These are phyloP conservation scores for Cataglyphis hispanica DNA, from an alignment of 1,140 invertebrate genomes.

Conservation along the genomic window DNA sequence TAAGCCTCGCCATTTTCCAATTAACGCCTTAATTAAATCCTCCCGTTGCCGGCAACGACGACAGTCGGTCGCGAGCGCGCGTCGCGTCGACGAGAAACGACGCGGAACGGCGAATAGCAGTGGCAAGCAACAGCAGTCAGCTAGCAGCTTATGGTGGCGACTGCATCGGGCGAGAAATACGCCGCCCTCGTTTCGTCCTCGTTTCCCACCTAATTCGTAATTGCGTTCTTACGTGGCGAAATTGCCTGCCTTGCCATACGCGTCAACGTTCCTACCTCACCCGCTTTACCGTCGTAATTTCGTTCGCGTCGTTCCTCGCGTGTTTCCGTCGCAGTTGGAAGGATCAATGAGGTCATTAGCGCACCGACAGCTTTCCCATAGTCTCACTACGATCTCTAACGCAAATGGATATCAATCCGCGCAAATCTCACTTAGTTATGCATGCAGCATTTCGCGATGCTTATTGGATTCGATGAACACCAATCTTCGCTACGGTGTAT, in stretches of 20 bases:
- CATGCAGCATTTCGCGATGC: constrained; percentile 23
- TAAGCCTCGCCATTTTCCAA: constrained; percentile 83
- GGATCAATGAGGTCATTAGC: constrained; percentile 33
- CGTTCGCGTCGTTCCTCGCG: background rate
- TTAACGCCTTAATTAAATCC: constrained; percentile 84
- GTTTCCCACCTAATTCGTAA: constrained; percentile 64
- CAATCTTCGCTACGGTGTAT: background rate
- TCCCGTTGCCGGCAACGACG: constrained; percentile 43
- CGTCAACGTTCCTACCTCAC: background rate
- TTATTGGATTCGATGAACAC: background rate
- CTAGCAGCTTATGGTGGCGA: background rate
- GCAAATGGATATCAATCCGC: constrained; percentile 33
- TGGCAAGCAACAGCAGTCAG: background rate
- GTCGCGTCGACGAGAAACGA: constrained; percentile 58
- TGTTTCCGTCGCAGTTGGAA: background rate
- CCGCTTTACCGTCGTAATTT: background rate
- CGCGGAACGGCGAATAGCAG: constrained; percentile 10
- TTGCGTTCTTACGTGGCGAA: constrained; percentile 67
- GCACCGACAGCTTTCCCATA: constrained; percentile 13
- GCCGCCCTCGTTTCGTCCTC: constrained; percentile 39
- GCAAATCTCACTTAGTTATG: constrained; percentile 43
- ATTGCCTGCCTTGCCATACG: constrained; percentile 44
- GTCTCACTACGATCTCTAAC: background rate
- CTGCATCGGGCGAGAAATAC: constrained; percentile 51
- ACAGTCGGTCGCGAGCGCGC: constrained; percentile 45